Base-by-base conservation (phyloP, 2,113 vertebrate species). In the Scalopus aquaticus region DNA sequence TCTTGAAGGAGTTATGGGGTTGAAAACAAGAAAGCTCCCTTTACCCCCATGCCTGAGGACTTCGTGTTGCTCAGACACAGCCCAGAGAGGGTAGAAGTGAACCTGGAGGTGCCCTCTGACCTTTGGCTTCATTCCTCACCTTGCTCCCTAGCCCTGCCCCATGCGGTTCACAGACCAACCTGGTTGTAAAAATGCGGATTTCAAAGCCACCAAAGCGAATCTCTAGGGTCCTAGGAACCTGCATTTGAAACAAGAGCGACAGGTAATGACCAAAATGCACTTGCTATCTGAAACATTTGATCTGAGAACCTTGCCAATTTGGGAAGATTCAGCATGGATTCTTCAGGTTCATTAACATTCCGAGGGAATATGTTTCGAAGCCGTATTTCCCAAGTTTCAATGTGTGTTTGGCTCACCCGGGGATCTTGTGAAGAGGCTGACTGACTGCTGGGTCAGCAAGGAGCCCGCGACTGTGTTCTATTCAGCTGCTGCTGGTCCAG, bases 21-120 rank as follows among this genome's bases (percentile, higher is more conserved):
- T 82, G 89, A 72, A 94, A 91, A 20, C n/a, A 91, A 85, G 70
- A 49, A 76, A 62, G n/a, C 35, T 77, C 91, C 32, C 44, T 54
- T 91, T 70, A 56, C 35, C 80, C 60, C 20, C 8, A 13, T 35
- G 44, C n/a, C 56, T 17, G 39, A 80, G 1, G 19, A 22, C 39
- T 70, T 32, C 10, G 19, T 56, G 15, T 42, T 91, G 51, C 44
- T 69, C 17, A 86, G 51, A 76, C 26, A 76, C 49, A 54, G 39
- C 67, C 28, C 51, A 70, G 72, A 64, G 35, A 73, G 22, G 69
- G 15, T 28, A 12, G 10, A 3, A 4, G 26, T 76, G 64, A 72
- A 62, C 58, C 51, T 56, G 28, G 28, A 19, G 3, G 11, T 28
- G 46, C 12, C 7, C 35, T 90, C 20, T 49, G 30, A 78, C 9